phyloP scores from a whole-genome alignment of 64 coral and sea anemone species.

The Actinia equina region DNA sequence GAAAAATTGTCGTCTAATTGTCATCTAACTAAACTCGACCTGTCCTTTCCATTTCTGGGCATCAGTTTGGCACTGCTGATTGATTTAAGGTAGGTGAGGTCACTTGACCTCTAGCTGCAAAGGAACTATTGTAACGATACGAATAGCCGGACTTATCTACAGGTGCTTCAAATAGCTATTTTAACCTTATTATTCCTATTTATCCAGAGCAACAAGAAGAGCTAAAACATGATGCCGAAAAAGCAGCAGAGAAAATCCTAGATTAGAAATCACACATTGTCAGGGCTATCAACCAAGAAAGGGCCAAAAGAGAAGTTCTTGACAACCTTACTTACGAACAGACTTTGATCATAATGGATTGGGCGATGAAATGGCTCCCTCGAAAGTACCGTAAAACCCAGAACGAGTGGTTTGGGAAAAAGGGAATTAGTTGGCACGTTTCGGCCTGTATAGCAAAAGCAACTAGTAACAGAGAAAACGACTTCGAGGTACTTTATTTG shows the following conservation, averaged over 20 bases:
- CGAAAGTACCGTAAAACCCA: background rate
- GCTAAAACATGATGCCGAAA: background rate
- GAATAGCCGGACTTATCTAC: no score
- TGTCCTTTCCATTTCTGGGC: no score
- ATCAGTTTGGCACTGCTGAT: no score
- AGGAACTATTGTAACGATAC: no score
- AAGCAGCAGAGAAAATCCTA: background rate
- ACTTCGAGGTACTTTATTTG: background rate
- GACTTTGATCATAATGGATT: conserved; percentile 13
- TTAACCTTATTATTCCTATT: background rate
- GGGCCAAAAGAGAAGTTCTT: background rate
- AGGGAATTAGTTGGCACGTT: conserved; percentile 22
- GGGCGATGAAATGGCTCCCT: background rate
- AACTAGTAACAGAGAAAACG: background rate
- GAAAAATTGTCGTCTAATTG: no score
- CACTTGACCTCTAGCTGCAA: no score
- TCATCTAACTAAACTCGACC: no score
- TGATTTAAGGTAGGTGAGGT: no score
- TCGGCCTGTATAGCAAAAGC: background rate
- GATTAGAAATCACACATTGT: background rate
- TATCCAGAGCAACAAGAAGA: background rate
- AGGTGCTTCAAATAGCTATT: background rate
- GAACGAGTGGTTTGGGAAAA: conserved; percentile 21
- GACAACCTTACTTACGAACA: background rate
- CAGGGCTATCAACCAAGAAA: conserved; percentile 1